phyloP scores from a whole-genome alignment of 2,113 vertebrate species.

The Chrysochloris asiatica region DNA sequence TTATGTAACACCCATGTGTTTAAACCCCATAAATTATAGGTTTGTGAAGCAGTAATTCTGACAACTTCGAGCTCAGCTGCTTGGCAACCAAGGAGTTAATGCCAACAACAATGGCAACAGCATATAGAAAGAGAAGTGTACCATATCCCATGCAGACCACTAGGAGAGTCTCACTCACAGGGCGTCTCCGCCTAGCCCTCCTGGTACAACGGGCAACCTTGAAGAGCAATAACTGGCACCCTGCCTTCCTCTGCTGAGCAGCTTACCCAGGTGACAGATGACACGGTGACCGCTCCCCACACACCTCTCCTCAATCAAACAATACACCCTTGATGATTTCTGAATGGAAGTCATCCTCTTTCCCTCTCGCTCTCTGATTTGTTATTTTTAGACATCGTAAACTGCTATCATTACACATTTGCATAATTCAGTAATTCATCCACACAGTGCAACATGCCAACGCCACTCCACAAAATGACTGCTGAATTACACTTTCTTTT shows the following conservation, averaged over 20 bases:
- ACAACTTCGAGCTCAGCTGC: neutral
- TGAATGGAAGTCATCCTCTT: conserved; percentile 20
- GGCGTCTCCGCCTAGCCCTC: too few relatives aligned
- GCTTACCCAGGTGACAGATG: neutral
- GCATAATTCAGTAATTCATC: neutral
- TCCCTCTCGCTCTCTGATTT: neutral
- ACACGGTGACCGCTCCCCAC: neutral
- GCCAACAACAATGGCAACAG: accelerated
- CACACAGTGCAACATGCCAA: neutral
- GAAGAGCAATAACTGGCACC: neutral
- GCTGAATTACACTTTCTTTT: neutral
- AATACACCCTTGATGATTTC: neutral
- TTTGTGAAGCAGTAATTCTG: neutral
- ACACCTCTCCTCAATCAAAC: neutral
- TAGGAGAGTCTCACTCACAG: too few relatives aligned
- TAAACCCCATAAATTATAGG: neutral
- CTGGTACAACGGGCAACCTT: neutral
- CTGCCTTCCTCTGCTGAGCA: neutral
- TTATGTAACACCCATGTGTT: neutral
- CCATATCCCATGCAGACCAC: too few relatives aligned
- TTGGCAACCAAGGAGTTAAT: neutral
- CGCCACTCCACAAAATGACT: neutral
- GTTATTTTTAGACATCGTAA: neutral
- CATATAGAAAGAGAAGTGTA: neutral
- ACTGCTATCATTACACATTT: neutral